Conservation (phyloP, 2,797 vertebrate species). For the Sebastes paucispinis region DNA sequence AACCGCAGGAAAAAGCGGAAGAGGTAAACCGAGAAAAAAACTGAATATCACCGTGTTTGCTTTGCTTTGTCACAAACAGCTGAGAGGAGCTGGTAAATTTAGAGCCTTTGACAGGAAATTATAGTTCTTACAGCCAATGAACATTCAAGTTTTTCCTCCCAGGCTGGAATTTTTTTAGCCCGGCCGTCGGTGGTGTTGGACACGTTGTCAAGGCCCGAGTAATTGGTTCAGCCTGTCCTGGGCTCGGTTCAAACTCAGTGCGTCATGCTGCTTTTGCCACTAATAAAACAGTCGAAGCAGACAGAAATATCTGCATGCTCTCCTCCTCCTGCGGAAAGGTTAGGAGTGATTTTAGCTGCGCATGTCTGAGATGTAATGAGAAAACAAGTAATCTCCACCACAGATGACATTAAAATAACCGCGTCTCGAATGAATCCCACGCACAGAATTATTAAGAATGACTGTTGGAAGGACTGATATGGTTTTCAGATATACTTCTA, state of each 20-base stretch:
- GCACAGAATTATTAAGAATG: background rate
- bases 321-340: constrained; percentile 7
- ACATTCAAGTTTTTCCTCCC: constrained; percentile 50
- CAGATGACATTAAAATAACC: background rate
- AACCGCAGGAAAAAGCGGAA: background rate
- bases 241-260: constrained; percentile 49
- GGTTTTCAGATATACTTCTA: background rate
- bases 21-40: background rate
- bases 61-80: constrained; percentile 32
- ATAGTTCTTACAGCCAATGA: constrained; percentile 51
- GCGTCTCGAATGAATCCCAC: background rate
- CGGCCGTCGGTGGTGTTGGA: constrained; percentile 68
- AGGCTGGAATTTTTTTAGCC: constrained; percentile 65
- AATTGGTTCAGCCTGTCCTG: constrained; percentile 79
- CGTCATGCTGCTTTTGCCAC: constrained; percentile 63
- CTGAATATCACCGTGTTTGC: background rate
- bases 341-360: constrained; percentile 25
- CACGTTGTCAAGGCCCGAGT: constrained; percentile 61
- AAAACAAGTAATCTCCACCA: background rate
- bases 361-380: constrained; percentile 22
- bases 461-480: background rate
- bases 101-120: constrained; percentile 54
- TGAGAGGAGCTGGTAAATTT: constrained; percentile 39
- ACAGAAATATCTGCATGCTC: constrained; percentile 48
- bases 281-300: constrained; percentile 60